These are phyloP conservation scores for Clarias platycephalus DNA, from an alignment of 2,797 vertebrate genomes.

Conservation along the genomic window DNA sequence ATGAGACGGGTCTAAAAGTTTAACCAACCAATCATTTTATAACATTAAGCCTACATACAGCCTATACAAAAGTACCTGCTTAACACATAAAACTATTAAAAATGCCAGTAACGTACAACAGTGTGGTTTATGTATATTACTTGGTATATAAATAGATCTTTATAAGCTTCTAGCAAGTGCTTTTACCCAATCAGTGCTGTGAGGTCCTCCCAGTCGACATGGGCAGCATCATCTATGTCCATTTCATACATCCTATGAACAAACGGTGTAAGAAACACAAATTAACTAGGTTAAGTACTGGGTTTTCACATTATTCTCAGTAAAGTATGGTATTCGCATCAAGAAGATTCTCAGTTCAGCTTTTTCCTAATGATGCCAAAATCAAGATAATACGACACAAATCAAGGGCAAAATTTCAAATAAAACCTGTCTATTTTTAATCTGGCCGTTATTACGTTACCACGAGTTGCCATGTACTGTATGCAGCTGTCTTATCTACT, in stretches of 20 bases:
- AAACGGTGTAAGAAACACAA: too few species aligned
- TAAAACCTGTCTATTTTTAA: neutral
- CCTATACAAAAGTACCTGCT: neutral
- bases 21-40: neutral
- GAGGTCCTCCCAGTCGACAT: constrained; percentile 83
- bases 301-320: neutral
- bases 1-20: neutral
- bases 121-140: neutral
- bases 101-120: neutral
- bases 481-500: neutral
- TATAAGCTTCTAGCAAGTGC: neutral
- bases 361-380: neutral
- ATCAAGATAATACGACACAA: neutral
- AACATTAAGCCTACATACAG: neutral
- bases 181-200: constrained; percentile 77
- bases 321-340: neutral
- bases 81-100: neutral
- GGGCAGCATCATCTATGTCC: constrained; percentile 71
- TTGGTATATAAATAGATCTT: neutral
- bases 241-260: constrained; percentile 75
- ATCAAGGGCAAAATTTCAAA: neutral
- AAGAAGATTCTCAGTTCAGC: neutral
- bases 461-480: neutral
- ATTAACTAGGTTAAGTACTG: neutral
- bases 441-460: neutral